A percentile compares a stretch with the other conserved stretches of the same genome.
Evolutionary conservation across 2,797 vertebrate species (phyloP).

Genomic region (Melanotaenia nigrans): DNA sequence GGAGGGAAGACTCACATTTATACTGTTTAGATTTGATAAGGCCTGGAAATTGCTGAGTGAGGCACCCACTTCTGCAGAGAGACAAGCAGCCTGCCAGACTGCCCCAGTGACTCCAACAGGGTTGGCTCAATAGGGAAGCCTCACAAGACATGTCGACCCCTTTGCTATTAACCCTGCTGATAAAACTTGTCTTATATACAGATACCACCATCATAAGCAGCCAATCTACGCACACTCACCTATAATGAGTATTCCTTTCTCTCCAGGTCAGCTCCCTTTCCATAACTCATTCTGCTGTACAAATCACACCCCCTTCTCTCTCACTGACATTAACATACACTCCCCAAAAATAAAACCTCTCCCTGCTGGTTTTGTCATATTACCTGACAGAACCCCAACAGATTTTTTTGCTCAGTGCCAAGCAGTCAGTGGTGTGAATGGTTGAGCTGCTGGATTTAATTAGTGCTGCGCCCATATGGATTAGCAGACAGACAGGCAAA

Average conservation of each 20-base stretch:
- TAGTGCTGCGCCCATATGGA: constrained; percentile 77
- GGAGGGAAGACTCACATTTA: constrained; percentile 54
- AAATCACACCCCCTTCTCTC: constrained; percentile 19
- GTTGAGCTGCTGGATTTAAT: constrained; percentile 78
- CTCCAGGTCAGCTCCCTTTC: constrained; percentile 11
- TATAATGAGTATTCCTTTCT: constrained; percentile 35
- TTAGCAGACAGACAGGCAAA: constrained; percentile 64
- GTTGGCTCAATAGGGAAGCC: constrained; percentile 30
- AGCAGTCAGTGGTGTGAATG: constrained; percentile 74
- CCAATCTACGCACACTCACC: constrained; percentile 37
- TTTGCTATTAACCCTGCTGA: constrained; percentile 55
- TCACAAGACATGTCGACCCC: constrained; percentile 31
- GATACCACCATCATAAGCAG: constrained; percentile 44
- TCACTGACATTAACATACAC: constrained; percentile 40
- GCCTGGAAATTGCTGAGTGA: constrained; percentile 65
- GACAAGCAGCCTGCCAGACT: constrained; percentile 40
- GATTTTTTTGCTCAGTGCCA: constrained; percentile 66
- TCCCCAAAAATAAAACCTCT: constrained; percentile 31
- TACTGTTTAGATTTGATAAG: constrained; percentile 71
- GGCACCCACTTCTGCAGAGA: constrained; percentile 48
- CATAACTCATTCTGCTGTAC: constrained; percentile 27
- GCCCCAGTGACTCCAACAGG: constrained; percentile 38
- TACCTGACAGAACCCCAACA: constrained; percentile 68
- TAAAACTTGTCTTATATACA: constrained; percentile 25
- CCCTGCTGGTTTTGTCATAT: constrained; percentile 68